Evolutionary conservation across 2,113 vertebrate species (phyloP).

Genomic region (Pontoporia blainvillei): DNA sequence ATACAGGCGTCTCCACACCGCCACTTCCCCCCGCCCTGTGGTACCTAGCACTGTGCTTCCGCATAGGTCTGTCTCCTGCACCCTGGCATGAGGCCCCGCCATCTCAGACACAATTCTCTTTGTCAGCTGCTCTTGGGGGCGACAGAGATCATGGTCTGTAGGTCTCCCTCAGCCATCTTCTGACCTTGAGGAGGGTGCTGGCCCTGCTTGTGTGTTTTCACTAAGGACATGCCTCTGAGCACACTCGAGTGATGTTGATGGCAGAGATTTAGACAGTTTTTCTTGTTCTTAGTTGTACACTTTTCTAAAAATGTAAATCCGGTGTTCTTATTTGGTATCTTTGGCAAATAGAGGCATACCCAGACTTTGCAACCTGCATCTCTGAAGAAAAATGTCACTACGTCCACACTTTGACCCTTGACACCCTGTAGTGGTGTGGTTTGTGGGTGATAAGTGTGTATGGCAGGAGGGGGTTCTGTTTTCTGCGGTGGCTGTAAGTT

Average conservation of each 20-base stretch:
- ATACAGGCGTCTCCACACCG: fast-evolving
- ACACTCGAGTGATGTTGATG: fast-evolving
- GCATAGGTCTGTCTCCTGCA: background rate
- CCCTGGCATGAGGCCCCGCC: background rate
- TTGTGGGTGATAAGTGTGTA: background rate
- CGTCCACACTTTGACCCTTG: background rate
- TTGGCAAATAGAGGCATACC: background rate
- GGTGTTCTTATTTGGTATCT: background rate
- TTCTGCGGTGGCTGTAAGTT: background rate
- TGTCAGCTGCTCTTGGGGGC: background rate
- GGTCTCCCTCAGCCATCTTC: background rate
- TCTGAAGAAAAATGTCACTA: background rate
- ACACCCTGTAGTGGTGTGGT: background rate
- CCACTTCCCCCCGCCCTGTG: fast-evolving
- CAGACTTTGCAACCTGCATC: background rate
- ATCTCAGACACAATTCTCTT: fast-evolving
- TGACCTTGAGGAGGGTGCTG: background rate
- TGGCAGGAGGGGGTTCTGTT: background rate
- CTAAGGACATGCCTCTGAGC: background rate
- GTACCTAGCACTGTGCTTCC: background rate
- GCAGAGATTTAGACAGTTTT: background rate
- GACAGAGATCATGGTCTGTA: background rate
- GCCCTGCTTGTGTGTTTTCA: background rate
- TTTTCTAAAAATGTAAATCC: background rate
- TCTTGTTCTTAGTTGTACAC: background rate